Percentiles rank a stretch among this genome's conserved stretches.
Evolutionary conservation across 2,888 invertebrate genomes (phyloP).

Genomic region (Philopedon plagiatum): DNA sequence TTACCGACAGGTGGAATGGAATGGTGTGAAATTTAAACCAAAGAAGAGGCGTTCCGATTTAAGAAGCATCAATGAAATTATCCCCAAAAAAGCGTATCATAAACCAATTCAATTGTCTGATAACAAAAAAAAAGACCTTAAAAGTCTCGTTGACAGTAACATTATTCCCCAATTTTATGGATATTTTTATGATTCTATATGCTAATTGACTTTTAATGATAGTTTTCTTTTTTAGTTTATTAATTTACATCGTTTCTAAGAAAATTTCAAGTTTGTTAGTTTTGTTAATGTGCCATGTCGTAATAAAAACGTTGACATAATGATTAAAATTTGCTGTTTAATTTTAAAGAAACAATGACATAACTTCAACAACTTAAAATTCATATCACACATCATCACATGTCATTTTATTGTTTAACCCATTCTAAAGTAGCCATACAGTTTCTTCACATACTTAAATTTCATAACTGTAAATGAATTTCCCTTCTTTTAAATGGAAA

Average conservation of each 20-base stretch:
- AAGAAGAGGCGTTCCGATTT: constrained; percentile 25
- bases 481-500: neutral
- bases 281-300: neutral
- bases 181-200: constrained; percentile 22
- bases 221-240: neutral
- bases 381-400: neutral
- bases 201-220: neutral
- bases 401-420: neutral
- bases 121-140: constrained; percentile 37
- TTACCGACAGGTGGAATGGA: constrained; percentile 34
- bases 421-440: neutral
- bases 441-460: neutral
- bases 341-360: neutral
- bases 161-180: constrained; percentile 37
- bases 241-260: neutral
- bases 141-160: constrained; percentile 17
- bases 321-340: neutral
- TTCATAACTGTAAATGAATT: neutral
- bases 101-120: constrained; percentile 22
- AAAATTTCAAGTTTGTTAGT: neutral
- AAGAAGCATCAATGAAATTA: constrained; percentile 9
- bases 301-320: neutral
- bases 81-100: neutral
- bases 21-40: constrained; percentile 18
- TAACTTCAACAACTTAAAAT: neutral